phyloP scores from a whole-genome alignment of 1,140 invertebrate species.

The Tetramorium parvispinum region DNA sequence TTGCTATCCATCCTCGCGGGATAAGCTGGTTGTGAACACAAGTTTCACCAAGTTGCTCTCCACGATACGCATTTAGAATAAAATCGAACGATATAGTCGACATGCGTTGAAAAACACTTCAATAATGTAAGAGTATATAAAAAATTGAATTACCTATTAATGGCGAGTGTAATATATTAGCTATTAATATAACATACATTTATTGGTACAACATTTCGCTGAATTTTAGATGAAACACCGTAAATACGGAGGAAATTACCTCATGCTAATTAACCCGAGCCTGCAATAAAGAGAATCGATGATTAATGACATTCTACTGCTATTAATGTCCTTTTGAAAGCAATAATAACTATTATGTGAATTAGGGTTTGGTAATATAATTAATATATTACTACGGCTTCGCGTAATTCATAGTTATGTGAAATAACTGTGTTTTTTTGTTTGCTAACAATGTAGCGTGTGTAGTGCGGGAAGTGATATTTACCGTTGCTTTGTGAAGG shows the following conservation, averaged over 20 bases:
- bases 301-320: conserved; percentile 2
- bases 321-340: conserved; percentile 18
- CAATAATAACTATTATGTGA: conserved; percentile 13
- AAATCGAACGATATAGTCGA: not conserved
- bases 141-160: not conserved
- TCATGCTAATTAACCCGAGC: conserved; percentile 16
- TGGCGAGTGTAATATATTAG: not conserved
- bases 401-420: conserved; percentile 15
- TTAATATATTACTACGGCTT: conserved; percentile 39
- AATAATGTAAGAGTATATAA: not conserved
- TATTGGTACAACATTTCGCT: not conserved
- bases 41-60: conserved; percentile 6
- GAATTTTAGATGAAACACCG: not conserved
- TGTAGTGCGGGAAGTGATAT: conserved; percentile 54
- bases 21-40: conserved; percentile 26
- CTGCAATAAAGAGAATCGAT: not conserved
- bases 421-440: conserved; percentile 52
- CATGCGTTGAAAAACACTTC: not conserved
- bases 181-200: not conserved
- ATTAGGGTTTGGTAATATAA: conserved; percentile 11
- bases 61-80: not conserved
- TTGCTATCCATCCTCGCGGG: not conserved
- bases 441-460: conserved; percentile 46
- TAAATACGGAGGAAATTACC: not conserved
- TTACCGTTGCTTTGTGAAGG: conserved; percentile 57